These are phyloP conservation scores for Drosophila niveifrons DNA, from an alignment of 2,888 invertebrate species.

Conservation along the genomic window DNA sequence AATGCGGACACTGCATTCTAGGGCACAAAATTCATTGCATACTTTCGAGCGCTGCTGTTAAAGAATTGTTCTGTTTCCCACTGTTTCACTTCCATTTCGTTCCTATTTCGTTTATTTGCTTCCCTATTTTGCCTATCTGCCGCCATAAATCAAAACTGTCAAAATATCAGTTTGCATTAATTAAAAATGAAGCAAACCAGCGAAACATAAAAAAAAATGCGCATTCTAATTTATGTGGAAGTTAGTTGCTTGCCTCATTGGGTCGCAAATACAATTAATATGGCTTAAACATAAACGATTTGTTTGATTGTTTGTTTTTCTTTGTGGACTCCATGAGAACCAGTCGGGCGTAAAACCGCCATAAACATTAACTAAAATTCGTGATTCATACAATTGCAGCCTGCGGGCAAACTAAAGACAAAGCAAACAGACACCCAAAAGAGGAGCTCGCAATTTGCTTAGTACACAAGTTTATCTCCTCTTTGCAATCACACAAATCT, in stretches of 20 bases:
- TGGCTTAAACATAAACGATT: constrained; percentile 29
- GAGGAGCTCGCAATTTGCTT: constrained; percentile 47
- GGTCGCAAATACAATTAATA: constrained; percentile 65
- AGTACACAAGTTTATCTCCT: constrained; percentile 17
- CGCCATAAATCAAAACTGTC: constrained; percentile 51
- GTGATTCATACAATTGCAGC: constrained; percentile 50
- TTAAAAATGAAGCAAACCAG: constrained; percentile 39
- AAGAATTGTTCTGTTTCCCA: constrained; percentile 21
- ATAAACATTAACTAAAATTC: constrained; percentile 50
- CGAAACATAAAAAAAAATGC: constrained; percentile 6
- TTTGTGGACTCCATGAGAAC: constrained; percentile 26
- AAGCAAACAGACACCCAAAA: constrained; percentile 5
- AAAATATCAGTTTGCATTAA: constrained; percentile 53
- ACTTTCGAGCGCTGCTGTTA: constrained; percentile 20
- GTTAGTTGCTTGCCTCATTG: constrained; percentile 38
- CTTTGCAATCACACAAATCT: constrained; percentile 24
- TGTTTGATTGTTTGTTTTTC: background rate
- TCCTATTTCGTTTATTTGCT: background rate
- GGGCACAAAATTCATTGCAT: constrained; percentile 25
- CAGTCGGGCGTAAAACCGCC: constrained; percentile 54
- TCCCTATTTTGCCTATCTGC: constrained; percentile 4
- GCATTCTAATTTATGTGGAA: constrained; percentile 69
- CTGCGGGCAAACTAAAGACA: constrained; percentile 2
- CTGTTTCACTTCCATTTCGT: background rate
- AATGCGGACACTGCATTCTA: background rate